A percentile compares a stretch with the other conserved stretches of the same genome.
Conservation (phyloP, 37 sponge, comb jelly and placozoan species). For the Axinella damicornis region DNA sequence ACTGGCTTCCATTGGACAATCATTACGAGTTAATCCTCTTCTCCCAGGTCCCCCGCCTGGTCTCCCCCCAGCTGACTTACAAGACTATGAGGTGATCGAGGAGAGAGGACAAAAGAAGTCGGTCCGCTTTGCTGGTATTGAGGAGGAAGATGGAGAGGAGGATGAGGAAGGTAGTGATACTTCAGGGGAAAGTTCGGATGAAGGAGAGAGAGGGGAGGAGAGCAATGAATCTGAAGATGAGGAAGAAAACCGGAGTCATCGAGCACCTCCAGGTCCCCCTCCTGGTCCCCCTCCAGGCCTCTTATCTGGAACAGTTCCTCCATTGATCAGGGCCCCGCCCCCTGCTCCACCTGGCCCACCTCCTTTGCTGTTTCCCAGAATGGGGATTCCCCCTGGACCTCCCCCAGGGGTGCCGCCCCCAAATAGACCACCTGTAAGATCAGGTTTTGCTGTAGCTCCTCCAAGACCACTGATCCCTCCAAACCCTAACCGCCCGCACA, state of each 20-base stretch:
- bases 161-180: background rate
- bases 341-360: conserved; percentile 62
- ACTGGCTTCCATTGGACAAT: too few species aligned
- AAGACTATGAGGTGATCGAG: conserved; percentile 23
- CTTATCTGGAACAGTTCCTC: background rate
- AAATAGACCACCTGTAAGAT: conserved; percentile 6
- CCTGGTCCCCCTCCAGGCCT: conserved; percentile 50
- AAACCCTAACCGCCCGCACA: conserved; percentile 45
- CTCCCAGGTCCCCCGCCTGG: conserved; percentile 79
- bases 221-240: conserved; percentile 17
- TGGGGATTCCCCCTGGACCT: conserved; percentile 19
- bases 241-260: conserved; percentile 2
- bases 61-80: conserved; percentile 58
- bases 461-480: conserved; percentile 62
- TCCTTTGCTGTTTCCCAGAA: background rate
- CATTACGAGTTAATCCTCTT: too few species aligned
- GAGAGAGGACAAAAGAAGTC: background rate
- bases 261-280: conserved; percentile 73
- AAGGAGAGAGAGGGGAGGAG: background rate
- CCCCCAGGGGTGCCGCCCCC: conserved; percentile 75
- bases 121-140: conserved; percentile 14
- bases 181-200: background rate
- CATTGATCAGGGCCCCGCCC: conserved; percentile 22
- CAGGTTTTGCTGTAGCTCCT: conserved; percentile 25
- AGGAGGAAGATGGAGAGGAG: conserved; percentile 37